phyloP scores from a whole-genome alignment of 2,888 invertebrate species.

The Acanthococcus lagerstroemiae region DNA sequence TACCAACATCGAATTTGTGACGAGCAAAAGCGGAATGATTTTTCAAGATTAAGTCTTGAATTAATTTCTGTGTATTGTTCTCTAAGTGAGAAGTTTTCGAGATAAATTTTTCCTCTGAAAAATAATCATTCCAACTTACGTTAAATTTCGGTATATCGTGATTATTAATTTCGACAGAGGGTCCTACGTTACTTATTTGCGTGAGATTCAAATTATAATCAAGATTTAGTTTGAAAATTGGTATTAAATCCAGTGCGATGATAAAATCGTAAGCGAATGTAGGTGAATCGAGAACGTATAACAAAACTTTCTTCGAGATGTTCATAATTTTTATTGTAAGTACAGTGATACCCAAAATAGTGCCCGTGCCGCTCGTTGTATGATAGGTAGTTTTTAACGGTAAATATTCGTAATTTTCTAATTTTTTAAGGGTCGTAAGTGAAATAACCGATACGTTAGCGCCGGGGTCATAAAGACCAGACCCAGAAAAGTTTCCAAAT shows the following conservation, averaged over 20 bases:
- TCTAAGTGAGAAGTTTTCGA: not conserved
- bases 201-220: not conserved
- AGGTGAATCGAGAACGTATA: not conserved
- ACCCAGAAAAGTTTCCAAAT: not conserved
- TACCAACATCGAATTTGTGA: conserved; percentile 6
- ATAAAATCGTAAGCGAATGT: not conserved
- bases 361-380: not conserved
- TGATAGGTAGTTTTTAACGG: too few relatives aligned
- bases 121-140: not conserved
- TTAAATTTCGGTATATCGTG: too few relatives aligned
- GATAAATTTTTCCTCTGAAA: not conserved
- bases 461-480: not conserved
- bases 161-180: too few relatives aligned
- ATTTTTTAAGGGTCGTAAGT: not conserved
- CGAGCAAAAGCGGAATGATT: not conserved
- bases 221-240: not conserved
- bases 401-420: not conserved
- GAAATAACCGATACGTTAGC: not conserved
- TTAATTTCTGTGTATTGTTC: too few relatives aligned
- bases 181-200: too few relatives aligned
- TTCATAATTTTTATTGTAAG: not conserved
- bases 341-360: not conserved
- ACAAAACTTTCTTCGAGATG: not conserved
- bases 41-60: not conserved
- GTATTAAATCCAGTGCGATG: not conserved